Evolutionary conservation across 2,888 invertebrate genomes (phyloP), one percentile per base, ranked within the genome.

Genomic region (Lasioglossum morio): DNA sequence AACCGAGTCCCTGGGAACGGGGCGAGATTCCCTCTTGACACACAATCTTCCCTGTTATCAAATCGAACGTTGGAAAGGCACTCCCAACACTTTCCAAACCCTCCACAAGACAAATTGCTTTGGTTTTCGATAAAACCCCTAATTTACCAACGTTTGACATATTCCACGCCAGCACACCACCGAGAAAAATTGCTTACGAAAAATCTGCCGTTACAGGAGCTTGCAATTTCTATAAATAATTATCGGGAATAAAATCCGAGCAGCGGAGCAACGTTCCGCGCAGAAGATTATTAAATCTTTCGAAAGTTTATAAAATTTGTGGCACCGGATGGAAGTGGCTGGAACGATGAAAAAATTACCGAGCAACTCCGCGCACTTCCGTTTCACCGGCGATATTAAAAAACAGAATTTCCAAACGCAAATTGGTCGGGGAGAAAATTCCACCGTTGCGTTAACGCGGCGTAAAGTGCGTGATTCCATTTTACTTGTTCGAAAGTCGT

Each of bases 11-110:
- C 27, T 23, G 30, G 23, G 16, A 46, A n/a, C 72, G 46, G 46
- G 46, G 46, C 72, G 46, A 46, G 46, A 27, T 46, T 48, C 63
- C 14, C 63, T 63, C 12, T 30, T 12, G 72, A 72, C 40, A 30
- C 27, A 46, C 72, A 27, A 72, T 72, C 27, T 72, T 46, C 10
- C 72, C 46, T 46, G 72, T 27, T 72, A 72, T 72, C 72, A 19
- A 72, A 30, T 72, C 46, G 27, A 72, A 46, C 72, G 34, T 23
- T 34, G 66, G 34, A 8, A 30, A 34, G 63, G 16, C 16, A 30
- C 7, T 30, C 16, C 63, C 53, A 30, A 63, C 63, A 63, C 30
- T 63, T 63, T 1, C 27, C 63, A 7, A 30, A n/a, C n/a, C 53
- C 53, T 53, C 53, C 53, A 53, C 53, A 53, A 53, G n/a, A 53